Conservation (phyloP, 2,888 invertebrate genomes). For the Alviniconcha strummeri region DNA sequence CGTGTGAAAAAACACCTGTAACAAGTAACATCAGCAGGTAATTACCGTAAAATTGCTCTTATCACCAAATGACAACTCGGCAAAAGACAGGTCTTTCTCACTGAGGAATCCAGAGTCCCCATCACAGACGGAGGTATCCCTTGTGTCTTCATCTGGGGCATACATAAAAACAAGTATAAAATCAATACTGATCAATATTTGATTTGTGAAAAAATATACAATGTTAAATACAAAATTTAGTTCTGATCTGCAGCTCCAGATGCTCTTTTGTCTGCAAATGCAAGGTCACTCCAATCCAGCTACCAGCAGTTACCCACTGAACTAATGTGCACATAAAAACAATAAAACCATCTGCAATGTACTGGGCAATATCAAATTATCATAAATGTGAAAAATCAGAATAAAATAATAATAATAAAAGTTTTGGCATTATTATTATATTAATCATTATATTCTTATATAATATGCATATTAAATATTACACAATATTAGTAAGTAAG, state of each 20-base stretch:
- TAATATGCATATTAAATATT: too few relatives aligned
- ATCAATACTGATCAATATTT: background rate
- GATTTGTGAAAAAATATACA: background rate
- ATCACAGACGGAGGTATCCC: background rate
- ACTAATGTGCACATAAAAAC: too few relatives aligned
- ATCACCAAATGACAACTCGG: background rate
- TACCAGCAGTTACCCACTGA: background rate
- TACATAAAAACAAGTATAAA: background rate
- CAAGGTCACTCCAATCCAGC: background rate
- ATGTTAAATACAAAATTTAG: background rate
- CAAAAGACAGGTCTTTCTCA: constrained; percentile 19
- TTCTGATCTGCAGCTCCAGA: background rate
- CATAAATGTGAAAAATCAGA: too few relatives aligned
- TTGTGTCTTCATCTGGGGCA: background rate
- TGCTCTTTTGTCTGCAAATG: background rate
- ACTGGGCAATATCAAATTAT: too few relatives aligned
- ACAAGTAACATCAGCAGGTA: too few relatives aligned
- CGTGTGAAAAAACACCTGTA: too few relatives aligned
- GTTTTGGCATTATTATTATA: too few relatives aligned
- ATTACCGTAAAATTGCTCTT: constrained; percentile 21
- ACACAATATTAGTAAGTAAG: too few relatives aligned
- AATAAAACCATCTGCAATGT: too few relatives aligned
- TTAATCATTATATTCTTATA: too few relatives aligned
- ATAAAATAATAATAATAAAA: too few relatives aligned
- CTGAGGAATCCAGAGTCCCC: constrained; percentile 18